phyloP scores from a whole-genome alignment of 2,797 vertebrate genomes.

The Anas georgica region DNA sequence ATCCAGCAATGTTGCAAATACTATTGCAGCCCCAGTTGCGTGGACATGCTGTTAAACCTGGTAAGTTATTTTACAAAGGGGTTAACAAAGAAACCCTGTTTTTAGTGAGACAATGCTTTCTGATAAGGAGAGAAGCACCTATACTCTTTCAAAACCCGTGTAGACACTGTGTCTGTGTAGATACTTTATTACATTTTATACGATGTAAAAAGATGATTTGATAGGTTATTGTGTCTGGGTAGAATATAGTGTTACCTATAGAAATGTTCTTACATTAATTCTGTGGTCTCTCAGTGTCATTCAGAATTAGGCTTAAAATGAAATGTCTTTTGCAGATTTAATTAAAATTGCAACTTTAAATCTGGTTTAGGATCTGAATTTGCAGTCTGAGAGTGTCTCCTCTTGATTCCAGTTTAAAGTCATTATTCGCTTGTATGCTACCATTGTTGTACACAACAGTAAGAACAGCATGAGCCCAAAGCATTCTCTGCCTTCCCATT shows the following conservation, averaged over 20 bases:
- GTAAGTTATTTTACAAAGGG: conserved; percentile 65
- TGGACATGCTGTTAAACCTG: conserved; percentile 82
- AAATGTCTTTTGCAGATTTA: background rate
- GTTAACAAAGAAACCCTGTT: background rate
- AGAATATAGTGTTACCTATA: background rate
- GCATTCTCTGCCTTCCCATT: background rate
- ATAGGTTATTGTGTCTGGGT: background rate
- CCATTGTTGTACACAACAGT: background rate
- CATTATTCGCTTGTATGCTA: background rate
- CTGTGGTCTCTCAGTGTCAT: background rate
- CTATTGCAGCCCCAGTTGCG: conserved; percentile 89
- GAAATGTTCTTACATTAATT: background rate
- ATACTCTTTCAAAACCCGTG: background rate
- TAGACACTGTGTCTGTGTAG: background rate
- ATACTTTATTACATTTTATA: background rate
- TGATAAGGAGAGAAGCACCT: background rate
- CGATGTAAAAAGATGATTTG: background rate
- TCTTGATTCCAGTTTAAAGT: background rate
- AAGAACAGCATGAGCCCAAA: background rate
- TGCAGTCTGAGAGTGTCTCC: background rate
- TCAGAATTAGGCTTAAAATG: background rate
- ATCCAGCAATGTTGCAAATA: conserved; percentile 92
- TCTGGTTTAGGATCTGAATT: background rate
- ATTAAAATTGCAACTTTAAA: background rate
- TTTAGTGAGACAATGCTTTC: background rate